Evolutionary conservation across 2,113 vertebrate species (phyloP).

Genomic region (Sceloporus tristichus): DNA sequence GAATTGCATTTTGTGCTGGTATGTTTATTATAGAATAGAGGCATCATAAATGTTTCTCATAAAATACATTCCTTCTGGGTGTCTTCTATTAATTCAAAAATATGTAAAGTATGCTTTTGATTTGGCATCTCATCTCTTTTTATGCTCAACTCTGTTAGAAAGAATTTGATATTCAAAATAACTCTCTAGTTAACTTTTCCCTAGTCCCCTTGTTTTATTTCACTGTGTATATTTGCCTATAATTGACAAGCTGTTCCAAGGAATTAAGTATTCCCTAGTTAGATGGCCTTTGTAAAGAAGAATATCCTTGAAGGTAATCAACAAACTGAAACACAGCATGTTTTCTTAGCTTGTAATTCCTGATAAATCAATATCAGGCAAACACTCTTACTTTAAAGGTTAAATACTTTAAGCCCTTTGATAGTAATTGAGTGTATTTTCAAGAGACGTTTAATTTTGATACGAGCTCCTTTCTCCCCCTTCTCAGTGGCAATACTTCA

Average conservation of each 20-base stretch:
- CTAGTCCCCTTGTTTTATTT: constrained; percentile 1
- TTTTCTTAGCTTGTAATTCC: constrained; percentile 58
- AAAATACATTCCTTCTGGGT: not conserved
- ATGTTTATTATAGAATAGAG: not conserved
- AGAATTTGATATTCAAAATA: constrained; percentile 21
- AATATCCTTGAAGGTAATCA: constrained; percentile 50
- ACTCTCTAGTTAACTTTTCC: not conserved
- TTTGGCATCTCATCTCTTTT: not conserved
- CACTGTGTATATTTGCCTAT: constrained; percentile 7
- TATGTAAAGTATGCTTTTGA: constrained; percentile 1
- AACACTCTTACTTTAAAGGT: constrained; percentile 53
- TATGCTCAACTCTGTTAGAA: not conserved
- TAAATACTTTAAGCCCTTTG: constrained; percentile 57
- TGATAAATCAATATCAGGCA: constrained; percentile 57
- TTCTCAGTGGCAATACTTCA: constrained; percentile 23
- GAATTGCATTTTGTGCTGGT: not conserved
- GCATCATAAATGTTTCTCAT: not conserved
- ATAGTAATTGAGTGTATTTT: constrained; percentile 49
- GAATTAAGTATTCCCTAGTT: constrained; percentile 36
- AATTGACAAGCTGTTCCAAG: constrained; percentile 44
- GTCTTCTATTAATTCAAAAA: constrained; percentile 22
- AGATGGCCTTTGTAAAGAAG: constrained; percentile 52
- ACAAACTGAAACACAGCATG: constrained; percentile 11
- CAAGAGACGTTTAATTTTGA: constrained; percentile 51
- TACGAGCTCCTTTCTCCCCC: not conserved